Base-by-base conservation (phyloP, 2,113 vertebrate genomes). In the Struthidea cinerea region DNA sequence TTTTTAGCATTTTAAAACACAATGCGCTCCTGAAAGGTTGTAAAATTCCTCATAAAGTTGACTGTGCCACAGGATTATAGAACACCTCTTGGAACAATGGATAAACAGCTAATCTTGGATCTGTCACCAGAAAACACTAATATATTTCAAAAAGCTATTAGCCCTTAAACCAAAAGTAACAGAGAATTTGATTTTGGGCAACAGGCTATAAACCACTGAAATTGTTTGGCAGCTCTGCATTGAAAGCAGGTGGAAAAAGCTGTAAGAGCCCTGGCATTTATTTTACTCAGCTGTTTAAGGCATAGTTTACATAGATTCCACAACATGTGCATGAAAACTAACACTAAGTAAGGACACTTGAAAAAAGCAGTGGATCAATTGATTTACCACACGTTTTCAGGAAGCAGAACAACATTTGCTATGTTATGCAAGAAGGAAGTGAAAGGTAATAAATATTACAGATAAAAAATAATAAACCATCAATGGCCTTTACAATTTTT, bases 141-240 rank as follows among this genome's bases (percentile, higher is more conserved):
- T 92, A 93, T 94, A 94, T 96, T 97, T 96, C 87, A 93, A 95
- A 95, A 96, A 96, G 91, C 91, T 91, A 97, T 94, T 96, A 93
- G 94, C 93, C 73, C 92, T 94, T 94, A 96, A 96, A 96, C 95
- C 93, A 97, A 95, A 96, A 96, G 85, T 86, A 97, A 89, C 91
- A 83, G 63, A 46, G 95, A 92, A 94, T 94, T 94, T 95, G 94
- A 96, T 96, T 89, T 89, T 93, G 81, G 90, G 64, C 88, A 95
- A 95, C 83, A 88, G 61, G 55, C 95, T 95, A 93, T 95, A 97
- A 97, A 94, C 56, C 84, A 96, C 69, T 59, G 77, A 81, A 95
- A 96, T 52, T 63, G 79, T 97, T 78, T 95, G 93, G 90, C 90
- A 95, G 69, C 28, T 92, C 75, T 81, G 65, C 92, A 81, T 35